Conservation (phyloP, 2,797 vertebrate genomes). For the Melanogrammus aeglefinus region DNA sequence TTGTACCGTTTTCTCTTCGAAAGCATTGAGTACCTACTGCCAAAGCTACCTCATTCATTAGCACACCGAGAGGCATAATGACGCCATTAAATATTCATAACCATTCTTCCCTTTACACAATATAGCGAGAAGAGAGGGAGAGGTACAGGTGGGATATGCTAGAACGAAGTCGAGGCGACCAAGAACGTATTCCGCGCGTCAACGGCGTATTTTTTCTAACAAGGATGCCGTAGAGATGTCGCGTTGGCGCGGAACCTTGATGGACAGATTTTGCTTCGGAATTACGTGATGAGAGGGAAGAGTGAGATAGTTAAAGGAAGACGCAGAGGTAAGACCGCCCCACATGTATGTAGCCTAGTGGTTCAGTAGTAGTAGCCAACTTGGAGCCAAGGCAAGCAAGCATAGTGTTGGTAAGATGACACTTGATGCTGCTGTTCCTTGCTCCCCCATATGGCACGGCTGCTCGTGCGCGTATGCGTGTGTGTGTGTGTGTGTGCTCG, state of each 20-base stretch:
- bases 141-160: slow-evolving; percentile 14
- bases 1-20: slow-evolving; percentile 37
- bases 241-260: slow-evolving; percentile 35
- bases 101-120: slow-evolving; percentile 55
- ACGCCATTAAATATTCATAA: slow-evolving; percentile 92
- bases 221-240: slow-evolving; percentile 36
- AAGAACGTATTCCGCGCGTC: neutral
- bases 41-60: slow-evolving; percentile 68
- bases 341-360: neutral
- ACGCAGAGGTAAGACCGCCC: slow-evolving; percentile 17
- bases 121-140: slow-evolving; percentile 38
- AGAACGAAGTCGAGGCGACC: neutral
- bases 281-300: slow-evolving; percentile 61
- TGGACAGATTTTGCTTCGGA: slow-evolving; percentile 63
- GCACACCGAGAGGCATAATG: slow-evolving; percentile 83
- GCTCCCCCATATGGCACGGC: slow-evolving; percentile 69
- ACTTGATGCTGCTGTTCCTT: slow-evolving; percentile 69
- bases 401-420: slow-evolving; percentile 43
- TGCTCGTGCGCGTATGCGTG: slow-evolving; percentile 8
- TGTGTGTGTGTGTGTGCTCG: slow-evolving; percentile 17
- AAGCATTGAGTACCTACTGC: slow-evolving; percentile 51
- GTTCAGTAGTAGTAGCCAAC: neutral
- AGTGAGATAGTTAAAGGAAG: slow-evolving; percentile 39
- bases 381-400: slow-evolving; percentile 48
- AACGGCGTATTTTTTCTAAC: neutral